These are phyloP conservation scores for Akabosia matsudoensis DNA, from an alignment of 1,140 invertebrate species.

Conservation along the genomic window DNA sequence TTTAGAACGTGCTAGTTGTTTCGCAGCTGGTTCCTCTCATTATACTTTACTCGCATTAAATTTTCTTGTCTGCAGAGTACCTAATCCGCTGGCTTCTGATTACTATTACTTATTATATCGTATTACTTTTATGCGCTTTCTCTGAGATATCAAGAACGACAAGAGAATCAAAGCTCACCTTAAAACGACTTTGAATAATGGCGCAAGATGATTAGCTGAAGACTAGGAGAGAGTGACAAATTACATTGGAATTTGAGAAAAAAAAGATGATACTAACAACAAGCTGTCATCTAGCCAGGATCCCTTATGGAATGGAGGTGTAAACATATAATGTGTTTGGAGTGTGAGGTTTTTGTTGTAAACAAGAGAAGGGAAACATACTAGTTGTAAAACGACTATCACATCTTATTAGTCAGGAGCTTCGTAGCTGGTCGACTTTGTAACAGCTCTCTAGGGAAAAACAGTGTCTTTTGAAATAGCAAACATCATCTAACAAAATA, in stretches of 20 bases:
- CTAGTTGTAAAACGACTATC: no score
- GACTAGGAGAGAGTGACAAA: neutral
- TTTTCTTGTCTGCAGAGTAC: neutral
- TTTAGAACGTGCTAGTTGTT: neutral
- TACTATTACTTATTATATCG: no score
- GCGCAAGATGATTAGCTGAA: constrained; percentile 14
- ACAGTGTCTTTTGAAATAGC: no score
- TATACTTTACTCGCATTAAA: neutral
- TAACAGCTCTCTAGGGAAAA: no score
- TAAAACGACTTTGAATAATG: constrained; percentile 10
- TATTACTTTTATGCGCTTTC: neutral
- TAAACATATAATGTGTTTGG: no score
- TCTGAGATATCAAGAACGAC: neutral
- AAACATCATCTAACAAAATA: no score
- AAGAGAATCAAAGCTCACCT: neutral
- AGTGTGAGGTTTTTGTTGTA: no score
- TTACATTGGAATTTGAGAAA: constrained; percentile 16
- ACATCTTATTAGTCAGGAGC: no score
- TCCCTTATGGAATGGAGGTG: no score
- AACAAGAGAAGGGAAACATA: neutral
- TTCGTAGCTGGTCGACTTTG: no score
- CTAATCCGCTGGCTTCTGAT: no score
- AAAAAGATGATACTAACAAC: neutral
- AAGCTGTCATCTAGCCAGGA: neutral
- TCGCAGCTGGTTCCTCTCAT: neutral